Percentiles rank a stretch among this genome's conserved stretches.
Conservation (phyloP, 2,113 vertebrate species). For the Hystrix cristata region DNA sequence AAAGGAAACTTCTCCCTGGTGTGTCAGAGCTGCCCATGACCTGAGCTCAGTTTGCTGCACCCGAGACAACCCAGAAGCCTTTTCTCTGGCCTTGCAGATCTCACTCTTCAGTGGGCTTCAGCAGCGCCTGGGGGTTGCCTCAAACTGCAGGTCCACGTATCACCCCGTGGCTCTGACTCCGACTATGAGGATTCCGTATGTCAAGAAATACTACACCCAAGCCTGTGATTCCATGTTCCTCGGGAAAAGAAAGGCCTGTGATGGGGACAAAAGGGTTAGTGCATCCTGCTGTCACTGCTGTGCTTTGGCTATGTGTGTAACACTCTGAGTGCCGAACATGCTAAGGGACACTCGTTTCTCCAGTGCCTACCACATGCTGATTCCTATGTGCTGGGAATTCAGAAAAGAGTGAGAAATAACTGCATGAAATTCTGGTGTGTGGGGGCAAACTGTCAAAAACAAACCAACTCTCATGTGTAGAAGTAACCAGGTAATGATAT, state of each 20-base stretch:
- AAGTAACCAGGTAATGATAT: not conserved
- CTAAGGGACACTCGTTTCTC: not conserved
- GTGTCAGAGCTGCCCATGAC: not conserved
- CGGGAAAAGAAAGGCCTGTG: not conserved
- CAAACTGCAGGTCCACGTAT: not conserved
- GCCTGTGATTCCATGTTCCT: not conserved
- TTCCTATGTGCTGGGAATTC: not conserved
- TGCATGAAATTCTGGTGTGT: not conserved
- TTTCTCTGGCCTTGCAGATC: not conserved
- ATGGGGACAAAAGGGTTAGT: not conserved
- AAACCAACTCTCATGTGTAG: not conserved
- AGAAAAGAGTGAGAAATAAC: not conserved
- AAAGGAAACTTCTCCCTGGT: not conserved
- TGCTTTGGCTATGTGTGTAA: rapidly evolving
- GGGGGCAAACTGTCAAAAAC: not conserved
- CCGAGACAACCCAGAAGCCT: rapidly evolving
- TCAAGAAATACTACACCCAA: not conserved
- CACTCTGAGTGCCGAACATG: not conserved
- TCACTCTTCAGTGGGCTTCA: not conserved
- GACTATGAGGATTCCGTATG: not conserved
- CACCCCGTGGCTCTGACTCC: not conserved
- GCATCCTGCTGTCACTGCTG: rapidly evolving
- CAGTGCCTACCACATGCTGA: not conserved
- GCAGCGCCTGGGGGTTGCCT: not conserved
- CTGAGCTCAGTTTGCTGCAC: not conserved